Evolutionary conservation across 1,140 invertebrate genomes (phyloP).

Genomic region (Muscidifurax raptorellus): DNA sequence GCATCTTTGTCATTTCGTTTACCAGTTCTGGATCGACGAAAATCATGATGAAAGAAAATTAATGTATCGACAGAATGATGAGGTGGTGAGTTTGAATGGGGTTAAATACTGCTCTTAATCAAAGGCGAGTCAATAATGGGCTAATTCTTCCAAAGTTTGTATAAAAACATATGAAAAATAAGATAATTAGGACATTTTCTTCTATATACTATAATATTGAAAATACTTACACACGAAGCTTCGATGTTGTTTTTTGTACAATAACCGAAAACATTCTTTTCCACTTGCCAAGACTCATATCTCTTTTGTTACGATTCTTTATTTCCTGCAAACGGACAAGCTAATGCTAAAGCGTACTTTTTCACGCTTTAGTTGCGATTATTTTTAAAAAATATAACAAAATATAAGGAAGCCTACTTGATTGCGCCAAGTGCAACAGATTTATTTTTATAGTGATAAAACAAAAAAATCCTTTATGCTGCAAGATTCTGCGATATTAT

Average conservation of each 20-base stretch:
- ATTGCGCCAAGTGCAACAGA: conserved; percentile 25
- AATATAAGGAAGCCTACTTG: conserved; percentile 37
- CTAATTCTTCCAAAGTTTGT: conserved; percentile 52
- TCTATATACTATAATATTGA: conserved; percentile 51
- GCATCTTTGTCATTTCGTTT: conserved; percentile 32
- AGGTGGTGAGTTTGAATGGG: background rate
- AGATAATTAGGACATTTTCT: conserved; percentile 55
- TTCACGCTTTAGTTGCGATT: conserved; percentile 40
- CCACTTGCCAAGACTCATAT: conserved; percentile 45
- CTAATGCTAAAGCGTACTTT: conserved; percentile 44
- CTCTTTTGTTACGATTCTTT: conserved; percentile 30
- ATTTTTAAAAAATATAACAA: conserved; percentile 42
- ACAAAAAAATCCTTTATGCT: conserved; percentile 54
- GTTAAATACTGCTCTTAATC: conserved; percentile 41
- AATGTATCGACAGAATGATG: conserved; percentile 12
- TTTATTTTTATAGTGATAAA: conserved; percentile 57
- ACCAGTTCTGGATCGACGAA: background rate
- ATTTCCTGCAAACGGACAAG: conserved; percentile 45
- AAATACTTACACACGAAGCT: conserved; percentile 41
- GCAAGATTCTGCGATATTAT: conserved; percentile 52
- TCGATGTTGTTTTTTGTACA: conserved; percentile 48
- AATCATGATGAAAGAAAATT: conserved; percentile 8
- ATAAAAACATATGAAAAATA: conserved; percentile 56
- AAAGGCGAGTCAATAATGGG: conserved; percentile 51
- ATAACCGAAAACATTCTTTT: conserved; percentile 38